Evolutionary conservation across 2,113 vertebrate genomes (phyloP), one percentile per base, ranked within the genome.

Genomic region (Neodontobutis hainanensis): DNA sequence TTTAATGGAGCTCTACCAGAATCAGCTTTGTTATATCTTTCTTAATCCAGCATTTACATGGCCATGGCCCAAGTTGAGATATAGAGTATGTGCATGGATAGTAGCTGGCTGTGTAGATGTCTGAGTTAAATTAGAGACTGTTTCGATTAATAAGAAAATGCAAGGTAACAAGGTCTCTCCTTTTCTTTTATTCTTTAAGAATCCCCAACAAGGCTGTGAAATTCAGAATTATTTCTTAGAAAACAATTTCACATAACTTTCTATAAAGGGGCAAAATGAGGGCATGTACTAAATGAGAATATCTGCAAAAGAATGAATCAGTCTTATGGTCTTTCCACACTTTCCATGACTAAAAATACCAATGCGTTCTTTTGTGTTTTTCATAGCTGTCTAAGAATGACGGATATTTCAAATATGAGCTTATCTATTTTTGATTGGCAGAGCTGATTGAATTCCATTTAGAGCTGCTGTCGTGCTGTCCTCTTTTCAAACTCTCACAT

Each of bases 371-470:
- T 32, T 11, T 51, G 57, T 16, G 52, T 72, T 62, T 76, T 70
- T 46, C 64, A 32, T 11, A 19, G 64, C 68, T 68, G 64, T 67
- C 77, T 8, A 65, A 53, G 48, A 66, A 70, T 79, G 81, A 84
- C 8, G 44, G 55, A 84, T 81, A 80, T 57, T 65, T 83, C 75
- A 64, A 76, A 83, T 76, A 83, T 52, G 32, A 49, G 66, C 65
- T 70, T 2, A 53, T 81, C 78, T 78, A 40, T 61, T 63, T 85
- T 67, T 85, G 84, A 86, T 80, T 85, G 80, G 78, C 84, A 80
- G 59, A 63, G 63, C 65, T 84, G 80, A 83, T 72, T 82, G 71
- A 78, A 81, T 81, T 78, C 63, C 71, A 75, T 77, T 87, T 80
- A 57, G 63, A 70, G 81, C 53, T 2, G 73, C 85, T 71, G 73